phyloP scores from a whole-genome alignment of 2,113 vertebrate genomes.

The Malurus cyaneus region DNA sequence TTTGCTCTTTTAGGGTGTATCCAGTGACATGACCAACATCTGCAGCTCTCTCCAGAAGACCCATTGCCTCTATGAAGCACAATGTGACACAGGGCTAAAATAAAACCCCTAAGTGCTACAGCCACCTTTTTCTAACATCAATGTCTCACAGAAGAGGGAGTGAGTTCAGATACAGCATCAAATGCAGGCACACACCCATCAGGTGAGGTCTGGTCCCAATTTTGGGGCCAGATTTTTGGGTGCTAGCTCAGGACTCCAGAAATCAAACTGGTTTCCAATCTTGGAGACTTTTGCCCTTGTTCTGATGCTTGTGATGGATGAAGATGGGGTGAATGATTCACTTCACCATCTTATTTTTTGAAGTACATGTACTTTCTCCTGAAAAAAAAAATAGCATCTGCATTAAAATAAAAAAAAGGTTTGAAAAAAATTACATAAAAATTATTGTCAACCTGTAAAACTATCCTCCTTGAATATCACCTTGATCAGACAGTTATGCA shows the following conservation, averaged over 20 bases:
- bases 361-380: neutral
- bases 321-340: neutral
- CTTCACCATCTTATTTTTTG: neutral
- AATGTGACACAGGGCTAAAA: neutral
- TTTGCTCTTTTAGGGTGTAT: neutral
- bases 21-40: neutral
- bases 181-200: neutral
- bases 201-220: neutral
- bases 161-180: neutral
- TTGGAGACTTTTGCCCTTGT: neutral
- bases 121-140: neutral
- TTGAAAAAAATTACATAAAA: slow-evolving; percentile 20
- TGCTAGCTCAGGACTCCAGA: neutral
- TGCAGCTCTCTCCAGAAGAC: neutral
- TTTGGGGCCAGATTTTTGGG: neutral
- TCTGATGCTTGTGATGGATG: neutral
- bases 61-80: neutral
- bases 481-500: slow-evolving; percentile 29
- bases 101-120: neutral
- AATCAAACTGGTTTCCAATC: neutral
- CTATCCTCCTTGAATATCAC: slow-evolving; percentile 38
- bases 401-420: neutral
- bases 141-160: accelerated
- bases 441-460: slow-evolving; percentile 18
- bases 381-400: slow-evolving; percentile 14